phyloP scores from a whole-genome alignment of 1,140 invertebrate genomes.

The Sycophila sp. region DNA sequence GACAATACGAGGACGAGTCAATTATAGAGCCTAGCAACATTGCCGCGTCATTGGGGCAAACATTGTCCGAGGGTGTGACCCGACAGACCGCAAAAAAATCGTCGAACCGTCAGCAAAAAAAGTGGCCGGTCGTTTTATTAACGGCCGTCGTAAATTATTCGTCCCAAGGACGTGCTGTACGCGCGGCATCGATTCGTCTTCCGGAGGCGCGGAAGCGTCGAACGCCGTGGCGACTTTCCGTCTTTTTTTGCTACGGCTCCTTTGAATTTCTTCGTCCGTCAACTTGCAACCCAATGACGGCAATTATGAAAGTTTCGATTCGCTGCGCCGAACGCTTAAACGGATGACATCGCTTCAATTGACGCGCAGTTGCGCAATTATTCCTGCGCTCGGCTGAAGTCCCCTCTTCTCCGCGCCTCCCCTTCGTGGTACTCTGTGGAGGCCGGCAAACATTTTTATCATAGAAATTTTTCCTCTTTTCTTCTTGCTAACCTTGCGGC shows the following conservation, averaged over 20 bases:
- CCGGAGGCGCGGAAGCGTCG: no score
- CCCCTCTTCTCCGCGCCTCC: not conserved
- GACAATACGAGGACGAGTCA: no score
- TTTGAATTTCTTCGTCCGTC: not conserved
- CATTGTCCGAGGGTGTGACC: not conserved
- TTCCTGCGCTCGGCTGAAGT: not conserved
- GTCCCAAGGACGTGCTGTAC: no score
- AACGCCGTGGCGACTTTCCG: no score
- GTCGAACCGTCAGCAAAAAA: no score
- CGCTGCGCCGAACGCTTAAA: not conserved
- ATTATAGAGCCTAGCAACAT: no score
- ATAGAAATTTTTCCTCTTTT: not conserved
- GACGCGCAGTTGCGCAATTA: slow-evolving; percentile 13
- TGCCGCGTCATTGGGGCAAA: no score
- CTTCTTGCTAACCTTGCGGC: not conserved
- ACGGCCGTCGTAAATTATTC: not conserved
- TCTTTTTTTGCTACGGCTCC: not conserved
- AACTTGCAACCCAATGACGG: not conserved
- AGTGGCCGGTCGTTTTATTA: no score
- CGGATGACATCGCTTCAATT: slow-evolving; percentile 8
- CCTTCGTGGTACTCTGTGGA: not conserved
- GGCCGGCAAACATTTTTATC: slow-evolving; percentile 9
- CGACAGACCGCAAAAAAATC: no score
- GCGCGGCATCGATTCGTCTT: no score
- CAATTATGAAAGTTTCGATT: slow-evolving; percentile 23